phyloP scores from a whole-genome alignment of 2,888 invertebrate species.

The Ryuthela nishihirai region DNA sequence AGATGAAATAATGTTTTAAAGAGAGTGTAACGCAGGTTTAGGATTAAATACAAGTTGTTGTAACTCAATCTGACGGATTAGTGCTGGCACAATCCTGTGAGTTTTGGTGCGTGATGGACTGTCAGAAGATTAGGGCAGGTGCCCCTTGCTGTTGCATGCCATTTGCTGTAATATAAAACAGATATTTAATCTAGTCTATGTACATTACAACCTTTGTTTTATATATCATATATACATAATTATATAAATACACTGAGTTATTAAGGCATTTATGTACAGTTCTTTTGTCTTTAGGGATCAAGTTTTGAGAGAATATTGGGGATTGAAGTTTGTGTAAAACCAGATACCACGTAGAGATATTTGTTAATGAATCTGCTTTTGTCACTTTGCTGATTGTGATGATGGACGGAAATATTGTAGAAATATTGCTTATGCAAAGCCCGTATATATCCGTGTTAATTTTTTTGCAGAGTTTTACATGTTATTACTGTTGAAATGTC shows the following conservation, averaged over 20 bases:
- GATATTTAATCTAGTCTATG: conserved; percentile 29
- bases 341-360: too few relatives aligned
- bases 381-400: too few relatives aligned
- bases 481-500: too few relatives aligned
- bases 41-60: not conserved
- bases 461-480: too few relatives aligned
- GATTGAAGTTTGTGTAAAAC: too few relatives aligned
- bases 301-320: too few relatives aligned
- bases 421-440: too few relatives aligned
- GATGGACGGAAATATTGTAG: too few relatives aligned
- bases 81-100: conserved; percentile 23
- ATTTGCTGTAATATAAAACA: conserved; percentile 9
- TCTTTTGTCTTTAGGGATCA: too few relatives aligned
- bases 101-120: not conserved
- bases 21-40: not conserved
- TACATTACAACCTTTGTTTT: conserved; percentile 7
- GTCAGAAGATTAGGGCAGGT: not conserved
- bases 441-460: too few relatives aligned
- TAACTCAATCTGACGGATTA: conserved; percentile 1
- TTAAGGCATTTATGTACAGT: not conserved
- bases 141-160: conserved; percentile 5
- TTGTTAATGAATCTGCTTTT: too few relatives aligned
- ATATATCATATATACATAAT: not conserved
- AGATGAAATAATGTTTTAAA: not conserved
- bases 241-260: not conserved